Base-by-base conservation (phyloP, 2,888 invertebrate genomes). In the Plebejus anna region DNA sequence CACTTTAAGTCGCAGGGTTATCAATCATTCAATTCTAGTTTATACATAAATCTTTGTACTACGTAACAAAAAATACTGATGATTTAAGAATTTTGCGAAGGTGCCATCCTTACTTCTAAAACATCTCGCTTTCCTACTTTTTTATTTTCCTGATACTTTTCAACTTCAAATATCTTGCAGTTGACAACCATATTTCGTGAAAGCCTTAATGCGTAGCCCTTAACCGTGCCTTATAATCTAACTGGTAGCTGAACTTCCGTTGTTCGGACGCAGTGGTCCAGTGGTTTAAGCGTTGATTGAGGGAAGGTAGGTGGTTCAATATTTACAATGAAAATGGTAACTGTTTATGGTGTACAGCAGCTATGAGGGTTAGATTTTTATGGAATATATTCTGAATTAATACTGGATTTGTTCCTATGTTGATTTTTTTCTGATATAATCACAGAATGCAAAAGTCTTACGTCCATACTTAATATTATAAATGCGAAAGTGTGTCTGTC, bases 1-100 rank as follows among this genome's bases (percentile, higher is more conserved):
- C 84, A 82, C 47, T 72, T 72, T 51, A 32, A 51, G 36, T 66
- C 32, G 28, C 11, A 66, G 66, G 66, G 66, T 13, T 66, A 32
- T 66, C 32, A 16, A 66, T 66, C 66, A 32, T 9, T 47, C 9
- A 9, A 47, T 47, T 47, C 2, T 47, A 47, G 47, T 1, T 9
- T 11, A 2, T 9, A 3, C 11, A 11, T 9, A 47, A 47, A 47
- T 47, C 47, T 2, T 9, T 47, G 9, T 2, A 47, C 2, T 2
- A 9, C 11, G 0, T 4, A 28, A 9, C 22, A 22, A 61, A 61
- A 22, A 61, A 2, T 28, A 0, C 2, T 9, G 9, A 28, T 28
- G 9, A 9, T 22, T 28, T 2, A 4, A 61, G n/a, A 61, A 28
- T 28, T 22, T 61, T 9, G 7, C 9, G 22, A 0, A 61, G 9